phyloP scores from a whole-genome alignment of 2,797 vertebrate species.

The Tympanoctomys barrerae region DNA sequence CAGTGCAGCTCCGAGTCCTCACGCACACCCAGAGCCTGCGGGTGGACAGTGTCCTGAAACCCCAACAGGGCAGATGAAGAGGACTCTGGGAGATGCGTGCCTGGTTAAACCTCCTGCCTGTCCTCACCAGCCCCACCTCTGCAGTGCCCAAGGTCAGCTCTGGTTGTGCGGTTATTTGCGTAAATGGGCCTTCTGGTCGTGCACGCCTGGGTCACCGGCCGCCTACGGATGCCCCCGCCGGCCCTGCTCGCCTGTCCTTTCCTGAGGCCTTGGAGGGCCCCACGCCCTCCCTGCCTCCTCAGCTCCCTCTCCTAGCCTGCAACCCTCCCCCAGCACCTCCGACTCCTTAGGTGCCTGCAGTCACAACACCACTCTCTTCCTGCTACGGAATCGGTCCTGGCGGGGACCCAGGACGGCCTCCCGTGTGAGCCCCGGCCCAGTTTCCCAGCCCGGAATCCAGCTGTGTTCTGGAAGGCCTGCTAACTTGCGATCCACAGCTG shows the following conservation, averaged over 20 bases:
- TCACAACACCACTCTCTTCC: background rate
- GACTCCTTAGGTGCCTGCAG: background rate
- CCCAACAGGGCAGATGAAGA: background rate
- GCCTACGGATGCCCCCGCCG: background rate
- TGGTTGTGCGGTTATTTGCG: accelerated
- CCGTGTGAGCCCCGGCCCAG: background rate
- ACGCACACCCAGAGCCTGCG: background rate
- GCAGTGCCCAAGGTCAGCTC: background rate
- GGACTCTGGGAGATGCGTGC: background rate
- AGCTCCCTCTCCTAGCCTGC: background rate
- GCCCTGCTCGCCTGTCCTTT: background rate
- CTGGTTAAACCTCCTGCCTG: background rate
- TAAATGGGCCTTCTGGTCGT: background rate
- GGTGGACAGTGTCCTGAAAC: background rate
- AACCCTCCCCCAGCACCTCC: background rate
- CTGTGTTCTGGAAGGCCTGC: background rate
- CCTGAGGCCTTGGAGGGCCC: background rate
- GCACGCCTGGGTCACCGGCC: background rate
- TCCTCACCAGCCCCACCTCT: background rate
- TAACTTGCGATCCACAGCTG: background rate
- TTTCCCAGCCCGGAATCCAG: too few species aligned
- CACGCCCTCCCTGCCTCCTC: background rate
- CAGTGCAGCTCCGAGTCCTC: background rate
- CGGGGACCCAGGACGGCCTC: background rate
- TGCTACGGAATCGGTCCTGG: background rate